These are phyloP conservation scores for Candoia aspera DNA, from an alignment of 2,113 vertebrate species.

Conservation along the genomic window DNA sequence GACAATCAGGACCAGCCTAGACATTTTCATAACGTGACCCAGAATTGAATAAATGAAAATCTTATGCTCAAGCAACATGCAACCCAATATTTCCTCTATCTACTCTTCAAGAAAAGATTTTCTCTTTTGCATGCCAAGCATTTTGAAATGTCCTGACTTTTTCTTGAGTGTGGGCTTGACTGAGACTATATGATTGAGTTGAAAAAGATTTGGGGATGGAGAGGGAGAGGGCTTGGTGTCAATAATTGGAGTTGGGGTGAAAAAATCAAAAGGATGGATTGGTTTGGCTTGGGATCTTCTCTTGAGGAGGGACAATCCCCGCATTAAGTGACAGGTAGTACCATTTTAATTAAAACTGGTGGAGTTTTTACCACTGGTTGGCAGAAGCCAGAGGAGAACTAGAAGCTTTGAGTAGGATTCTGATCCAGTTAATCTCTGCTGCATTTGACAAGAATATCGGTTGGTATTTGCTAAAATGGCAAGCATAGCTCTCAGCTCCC, in stretches of 20 bases:
- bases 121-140: conserved; percentile 15
- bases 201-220: neutral
- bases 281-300: neutral
- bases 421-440: conserved; percentile 32
- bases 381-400: neutral
- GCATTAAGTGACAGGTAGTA: neutral
- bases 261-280: neutral
- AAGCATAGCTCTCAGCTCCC: neutral
- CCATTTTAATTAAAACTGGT: neutral
- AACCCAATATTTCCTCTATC: conserved; percentile 33
- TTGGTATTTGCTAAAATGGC: conserved; percentile 1
- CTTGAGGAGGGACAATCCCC: neutral
- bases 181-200: neutral
- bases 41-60: conserved; percentile 26
- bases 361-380: neutral
- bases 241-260: neutral
- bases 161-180: neutral
- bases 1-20: neutral
- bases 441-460: neutral
- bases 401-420: neutral
- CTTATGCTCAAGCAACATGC: conserved; percentile 29
- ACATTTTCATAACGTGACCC: conserved; percentile 17
- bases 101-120: neutral
- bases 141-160: conserved; percentile 11
- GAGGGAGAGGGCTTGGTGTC: neutral